These are phyloP conservation scores for Stictocephala bisonia DNA, from an alignment of 2,888 invertebrate species.

Conservation along the genomic window DNA sequence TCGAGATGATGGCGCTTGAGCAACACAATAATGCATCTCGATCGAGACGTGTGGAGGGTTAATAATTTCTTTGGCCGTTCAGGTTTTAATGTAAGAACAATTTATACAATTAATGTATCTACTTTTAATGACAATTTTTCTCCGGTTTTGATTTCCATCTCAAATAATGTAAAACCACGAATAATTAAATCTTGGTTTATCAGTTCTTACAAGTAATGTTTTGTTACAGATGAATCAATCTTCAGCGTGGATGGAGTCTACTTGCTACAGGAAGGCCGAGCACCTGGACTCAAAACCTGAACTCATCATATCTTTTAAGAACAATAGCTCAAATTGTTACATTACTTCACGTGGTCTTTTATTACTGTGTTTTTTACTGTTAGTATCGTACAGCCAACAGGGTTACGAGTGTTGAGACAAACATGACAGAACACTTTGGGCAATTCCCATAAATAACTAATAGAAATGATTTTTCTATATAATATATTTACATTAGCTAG, in stretches of 20 bases:
- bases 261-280: slow-evolving; percentile 82
- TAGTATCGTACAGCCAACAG: slow-evolving; percentile 31
- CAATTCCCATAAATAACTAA: background rate
- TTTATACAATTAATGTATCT: too few species aligned
- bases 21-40: too few species aligned
- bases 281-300: slow-evolving; percentile 56
- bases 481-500: slow-evolving; percentile 19
- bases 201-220: too few species aligned
- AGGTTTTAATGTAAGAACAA: too few species aligned
- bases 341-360: slow-evolving; percentile 36
- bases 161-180: too few species aligned
- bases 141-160: too few species aligned
- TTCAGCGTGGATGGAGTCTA: slow-evolving; percentile 94
- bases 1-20: too few species aligned
- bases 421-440: slow-evolving; percentile 17
- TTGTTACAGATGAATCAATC: slow-evolving; percentile 91
- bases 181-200: too few species aligned
- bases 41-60: too few species aligned
- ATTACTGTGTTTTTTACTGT: slow-evolving; percentile 35
- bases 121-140: too few species aligned
- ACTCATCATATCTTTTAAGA: background rate
- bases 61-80: too few species aligned
- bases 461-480: slow-evolving; percentile 30
- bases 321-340: slow-evolving; percentile 46
- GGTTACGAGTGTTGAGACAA: slow-evolving; percentile 8